phyloP scores from a whole-genome alignment of 1,140 invertebrate genomes.

The Solenopsis invicta region DNA sequence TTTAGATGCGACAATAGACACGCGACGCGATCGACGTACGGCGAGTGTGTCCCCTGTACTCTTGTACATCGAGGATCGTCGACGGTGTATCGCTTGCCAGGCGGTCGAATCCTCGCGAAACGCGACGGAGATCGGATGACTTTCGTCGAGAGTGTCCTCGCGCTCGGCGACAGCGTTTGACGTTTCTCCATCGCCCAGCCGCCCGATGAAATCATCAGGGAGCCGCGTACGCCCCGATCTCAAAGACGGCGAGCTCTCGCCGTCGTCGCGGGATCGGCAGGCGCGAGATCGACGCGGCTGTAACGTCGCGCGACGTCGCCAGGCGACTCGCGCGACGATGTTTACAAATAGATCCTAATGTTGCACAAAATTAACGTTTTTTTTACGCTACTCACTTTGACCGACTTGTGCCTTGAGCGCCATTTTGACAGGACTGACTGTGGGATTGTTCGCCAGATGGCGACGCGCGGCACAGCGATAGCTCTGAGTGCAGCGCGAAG shows the following conservation, averaged over 20 bases:
- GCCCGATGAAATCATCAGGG: conserved; percentile 77
- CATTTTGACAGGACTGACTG: conserved; percentile 86
- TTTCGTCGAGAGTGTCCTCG: not conserved
- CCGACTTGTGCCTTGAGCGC: conserved; percentile 88
- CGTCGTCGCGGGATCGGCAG: conserved; percentile 6
- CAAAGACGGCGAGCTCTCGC: conserved; percentile 79
- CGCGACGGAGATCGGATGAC: not conserved
- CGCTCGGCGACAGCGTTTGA: conserved; percentile 43
- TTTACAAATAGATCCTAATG: conserved; percentile 25
- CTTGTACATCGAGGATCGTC: not conserved
- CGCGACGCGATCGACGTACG: not conserved
- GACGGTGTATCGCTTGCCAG: too few species aligned
- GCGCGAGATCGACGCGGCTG: not conserved
- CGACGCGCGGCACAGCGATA: conserved; percentile 4
- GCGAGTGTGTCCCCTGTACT: not conserved
- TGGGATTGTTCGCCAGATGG: not conserved
- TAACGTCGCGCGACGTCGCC: not conserved
- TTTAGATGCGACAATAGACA: not conserved
- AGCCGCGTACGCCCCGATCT: conserved; percentile 73
- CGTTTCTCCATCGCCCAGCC: conserved; percentile 63
- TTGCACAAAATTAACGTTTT: conserved; percentile 77
- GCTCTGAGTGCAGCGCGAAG: not conserved
- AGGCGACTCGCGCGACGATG: not conserved
- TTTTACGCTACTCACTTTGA: conserved; percentile 87
- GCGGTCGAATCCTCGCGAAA: not conserved